These are phyloP conservation scores for Smithornis capensis DNA, from an alignment of 2,113 vertebrate species.

Conservation along the genomic window DNA sequence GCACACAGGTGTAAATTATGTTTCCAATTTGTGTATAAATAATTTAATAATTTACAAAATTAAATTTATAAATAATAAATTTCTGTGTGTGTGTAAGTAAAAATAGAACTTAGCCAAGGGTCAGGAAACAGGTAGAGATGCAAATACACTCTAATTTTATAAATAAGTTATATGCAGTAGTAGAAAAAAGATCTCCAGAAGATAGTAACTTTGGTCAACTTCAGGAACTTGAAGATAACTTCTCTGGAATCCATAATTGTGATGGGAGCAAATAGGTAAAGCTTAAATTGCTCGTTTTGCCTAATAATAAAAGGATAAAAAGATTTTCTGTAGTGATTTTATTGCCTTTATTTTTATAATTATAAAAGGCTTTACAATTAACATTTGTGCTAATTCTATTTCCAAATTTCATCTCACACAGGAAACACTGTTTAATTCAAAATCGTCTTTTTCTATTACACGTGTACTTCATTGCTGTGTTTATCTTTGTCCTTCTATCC, in stretches of 20 bases:
- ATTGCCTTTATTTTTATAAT: not conserved
- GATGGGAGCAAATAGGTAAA: not conserved
- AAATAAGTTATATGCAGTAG: not conserved
- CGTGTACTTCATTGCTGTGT: accelerated
- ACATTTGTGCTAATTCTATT: not conserved
- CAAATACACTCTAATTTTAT: not conserved
- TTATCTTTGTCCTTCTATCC: not conserved
- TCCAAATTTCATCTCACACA: not conserved
- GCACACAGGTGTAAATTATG: not conserved
- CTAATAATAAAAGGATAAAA: not conserved
- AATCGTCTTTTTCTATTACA: not conserved
- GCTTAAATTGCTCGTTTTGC: not conserved
- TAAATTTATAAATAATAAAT: not conserved
- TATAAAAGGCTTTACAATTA: not conserved
- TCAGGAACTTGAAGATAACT: not conserved
- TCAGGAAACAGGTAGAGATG: not conserved
- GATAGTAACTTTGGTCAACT: not conserved
- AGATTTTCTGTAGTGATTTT: not conserved
- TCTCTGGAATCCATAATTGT: not conserved
- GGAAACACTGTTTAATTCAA: not conserved
- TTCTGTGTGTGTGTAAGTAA: not conserved
- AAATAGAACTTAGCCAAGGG: not conserved
- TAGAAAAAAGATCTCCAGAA: not conserved
- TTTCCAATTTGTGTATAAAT: not conserved
- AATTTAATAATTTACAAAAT: not conserved